A percentile compares a stretch with the other conserved stretches of the same genome.
Conservation (phyloP, 2,113 vertebrate genomes). For the Barbus barbus region DNA sequence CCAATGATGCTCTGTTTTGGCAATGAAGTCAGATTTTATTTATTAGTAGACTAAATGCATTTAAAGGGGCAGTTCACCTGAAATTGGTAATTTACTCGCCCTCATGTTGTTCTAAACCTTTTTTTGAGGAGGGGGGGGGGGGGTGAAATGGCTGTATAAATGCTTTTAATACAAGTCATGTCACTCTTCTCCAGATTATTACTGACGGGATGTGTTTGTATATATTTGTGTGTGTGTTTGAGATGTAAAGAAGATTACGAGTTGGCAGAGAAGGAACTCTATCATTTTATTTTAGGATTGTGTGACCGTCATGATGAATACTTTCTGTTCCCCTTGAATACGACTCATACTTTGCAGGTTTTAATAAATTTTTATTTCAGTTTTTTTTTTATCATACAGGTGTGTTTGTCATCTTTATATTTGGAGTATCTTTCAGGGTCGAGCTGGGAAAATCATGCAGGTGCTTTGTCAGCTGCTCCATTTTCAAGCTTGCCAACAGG, state of each 20-base stretch:
- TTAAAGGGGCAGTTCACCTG: not conserved
- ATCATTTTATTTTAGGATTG: not conserved
- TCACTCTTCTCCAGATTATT: not conserved
- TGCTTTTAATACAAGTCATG: not conserved
- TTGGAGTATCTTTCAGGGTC: not conserved
- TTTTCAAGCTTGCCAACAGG: slow-evolving; percentile 87
- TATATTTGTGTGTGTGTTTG: not conserved
- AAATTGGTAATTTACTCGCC: not conserved
- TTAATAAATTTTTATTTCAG: slow-evolving; percentile 44
- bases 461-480: not conserved
- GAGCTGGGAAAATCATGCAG: not conserved
- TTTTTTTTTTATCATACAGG: not conserved
- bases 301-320: not conserved
- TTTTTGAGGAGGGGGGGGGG: too few species aligned
- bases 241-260: not conserved
- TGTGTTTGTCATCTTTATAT: not conserved
- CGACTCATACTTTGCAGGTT: slow-evolving; percentile 8
- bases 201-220: not conserved
- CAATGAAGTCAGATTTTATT: not conserved
- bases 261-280: not conserved
- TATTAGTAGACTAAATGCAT: slow-evolving; percentile 23
- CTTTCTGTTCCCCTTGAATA: not conserved
- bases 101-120: not conserved
- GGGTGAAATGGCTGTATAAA: not conserved
- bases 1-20: not conserved